These are phyloP conservation scores for Cheirogaleus major DNA, from an alignment of 2,797 vertebrate species.

Conservation along the genomic window DNA sequence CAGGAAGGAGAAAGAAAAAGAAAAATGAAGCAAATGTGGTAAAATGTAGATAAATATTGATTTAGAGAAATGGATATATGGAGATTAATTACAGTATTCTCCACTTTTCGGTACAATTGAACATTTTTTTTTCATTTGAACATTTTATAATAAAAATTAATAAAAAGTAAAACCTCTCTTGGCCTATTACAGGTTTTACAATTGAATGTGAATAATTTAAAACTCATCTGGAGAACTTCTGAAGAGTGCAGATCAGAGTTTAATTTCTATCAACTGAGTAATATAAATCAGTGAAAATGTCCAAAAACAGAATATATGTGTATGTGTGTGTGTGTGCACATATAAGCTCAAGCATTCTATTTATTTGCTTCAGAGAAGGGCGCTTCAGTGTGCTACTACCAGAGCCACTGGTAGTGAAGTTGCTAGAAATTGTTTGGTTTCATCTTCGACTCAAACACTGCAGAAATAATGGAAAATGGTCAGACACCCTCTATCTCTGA, in stretches of 20 bases:
- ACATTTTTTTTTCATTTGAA: not conserved
- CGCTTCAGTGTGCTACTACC: not conserved
- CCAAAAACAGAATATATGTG: not conserved
- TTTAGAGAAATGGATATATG: not conserved
- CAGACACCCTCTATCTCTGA: not conserved
- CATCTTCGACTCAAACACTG: not conserved
- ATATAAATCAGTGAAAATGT: not conserved
- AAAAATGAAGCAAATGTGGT: not conserved
- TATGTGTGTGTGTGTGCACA: no score
- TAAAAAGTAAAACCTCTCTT: not conserved
- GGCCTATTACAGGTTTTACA: not conserved
- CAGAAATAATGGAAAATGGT: not conserved
- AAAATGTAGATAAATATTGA: not conserved
- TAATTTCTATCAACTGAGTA: not conserved
- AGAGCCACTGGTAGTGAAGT: not conserved
- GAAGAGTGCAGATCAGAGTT: not conserved
- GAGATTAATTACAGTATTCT: not conserved
- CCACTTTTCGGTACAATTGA: not conserved
- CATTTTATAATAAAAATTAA: not conserved
- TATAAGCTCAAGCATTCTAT: not conserved
- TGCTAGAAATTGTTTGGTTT: not conserved
- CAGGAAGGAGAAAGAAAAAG: not conserved
- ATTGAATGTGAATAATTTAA: not conserved
- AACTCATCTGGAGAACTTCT: not conserved
- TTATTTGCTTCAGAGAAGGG: not conserved